Evolutionary conservation across 2,888 invertebrate species (phyloP).

Genomic region (Mimachlamys varia): DNA sequence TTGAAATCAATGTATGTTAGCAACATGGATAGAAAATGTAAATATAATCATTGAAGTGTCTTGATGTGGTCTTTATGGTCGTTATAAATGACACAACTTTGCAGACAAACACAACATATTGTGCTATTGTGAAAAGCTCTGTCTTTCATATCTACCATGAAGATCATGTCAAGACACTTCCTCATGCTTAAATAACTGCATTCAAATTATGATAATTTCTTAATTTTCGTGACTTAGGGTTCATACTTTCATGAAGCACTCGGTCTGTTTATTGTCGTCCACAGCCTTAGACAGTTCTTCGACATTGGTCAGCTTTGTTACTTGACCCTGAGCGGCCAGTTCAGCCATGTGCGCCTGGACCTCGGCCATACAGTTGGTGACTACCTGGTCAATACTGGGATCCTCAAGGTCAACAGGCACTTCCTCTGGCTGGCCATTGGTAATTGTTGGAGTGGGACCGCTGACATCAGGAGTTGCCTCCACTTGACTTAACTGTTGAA

Average conservation of each 20-base stretch:
- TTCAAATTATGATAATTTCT: no score
- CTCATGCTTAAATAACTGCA: no score
- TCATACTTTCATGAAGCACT: slow-evolving; percentile 25
- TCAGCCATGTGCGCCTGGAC: slow-evolving; percentile 58
- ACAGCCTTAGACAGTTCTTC: slow-evolving; percentile 23
- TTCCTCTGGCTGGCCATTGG: not conserved
- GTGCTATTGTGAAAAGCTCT: no score
- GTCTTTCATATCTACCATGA: no score
- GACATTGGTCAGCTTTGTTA: slow-evolving; percentile 37
- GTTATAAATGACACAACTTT: no score
- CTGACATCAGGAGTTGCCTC: slow-evolving; percentile 42
- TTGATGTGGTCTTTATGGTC: no score
- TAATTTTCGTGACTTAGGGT: no score
- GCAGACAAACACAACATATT: no score
- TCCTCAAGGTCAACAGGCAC: not conserved
- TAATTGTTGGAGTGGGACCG: slow-evolving; percentile 36
- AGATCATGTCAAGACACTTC: no score
- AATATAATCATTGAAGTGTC: no score
- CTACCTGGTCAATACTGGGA: not conserved
- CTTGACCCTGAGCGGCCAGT: slow-evolving; percentile 50
- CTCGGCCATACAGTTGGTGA: not conserved
- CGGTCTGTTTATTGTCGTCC: not conserved
- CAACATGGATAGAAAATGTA: no score
- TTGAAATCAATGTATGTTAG: no score
- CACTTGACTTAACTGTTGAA: slow-evolving; percentile 36